Evolutionary conservation across 2,888 invertebrate genomes (phyloP).

Genomic region (Drosophila mayaguana): DNA sequence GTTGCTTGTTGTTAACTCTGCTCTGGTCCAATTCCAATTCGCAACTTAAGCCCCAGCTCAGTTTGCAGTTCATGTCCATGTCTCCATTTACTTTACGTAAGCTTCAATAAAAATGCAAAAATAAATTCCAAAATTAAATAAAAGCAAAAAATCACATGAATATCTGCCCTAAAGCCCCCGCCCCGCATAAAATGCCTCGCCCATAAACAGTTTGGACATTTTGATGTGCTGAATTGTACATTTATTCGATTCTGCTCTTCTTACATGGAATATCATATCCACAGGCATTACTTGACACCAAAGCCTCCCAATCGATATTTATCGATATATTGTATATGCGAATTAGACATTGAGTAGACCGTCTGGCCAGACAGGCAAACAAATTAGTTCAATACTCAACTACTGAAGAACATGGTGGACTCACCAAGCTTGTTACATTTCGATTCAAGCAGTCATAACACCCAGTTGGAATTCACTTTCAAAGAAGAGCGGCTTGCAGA

Average conservation of each 20-base stretch:
- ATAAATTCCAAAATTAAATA: constrained; percentile 36
- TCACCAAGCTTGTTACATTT: neutral
- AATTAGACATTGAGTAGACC: neutral
- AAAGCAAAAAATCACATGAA: neutral
- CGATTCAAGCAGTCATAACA: neutral
- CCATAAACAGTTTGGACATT: constrained; percentile 18
- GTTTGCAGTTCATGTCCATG: constrained; percentile 13
- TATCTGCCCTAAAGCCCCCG: neutral
- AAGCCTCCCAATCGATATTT: neutral
- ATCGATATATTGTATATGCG: neutral
- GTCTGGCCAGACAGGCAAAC: no score
- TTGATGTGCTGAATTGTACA: neutral
- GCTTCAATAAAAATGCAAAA: constrained; percentile 43
- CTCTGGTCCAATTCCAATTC: constrained; percentile 15
- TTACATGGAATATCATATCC: neutral
- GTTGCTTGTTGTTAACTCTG: constrained; percentile 3
- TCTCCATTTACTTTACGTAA: constrained; percentile 51
- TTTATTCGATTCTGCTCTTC: neutral
- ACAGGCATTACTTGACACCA: no score
- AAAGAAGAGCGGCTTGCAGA: neutral
- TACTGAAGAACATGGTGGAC: neutral
- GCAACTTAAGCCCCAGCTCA: constrained; percentile 11
- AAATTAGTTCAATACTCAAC: no score
- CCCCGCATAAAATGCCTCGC: constrained; percentile 15
- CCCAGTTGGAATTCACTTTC: neutral